These are phyloP conservation scores for Neogale vison DNA, from an alignment of 2,113 vertebrate genomes.

Conservation along the genomic window DNA sequence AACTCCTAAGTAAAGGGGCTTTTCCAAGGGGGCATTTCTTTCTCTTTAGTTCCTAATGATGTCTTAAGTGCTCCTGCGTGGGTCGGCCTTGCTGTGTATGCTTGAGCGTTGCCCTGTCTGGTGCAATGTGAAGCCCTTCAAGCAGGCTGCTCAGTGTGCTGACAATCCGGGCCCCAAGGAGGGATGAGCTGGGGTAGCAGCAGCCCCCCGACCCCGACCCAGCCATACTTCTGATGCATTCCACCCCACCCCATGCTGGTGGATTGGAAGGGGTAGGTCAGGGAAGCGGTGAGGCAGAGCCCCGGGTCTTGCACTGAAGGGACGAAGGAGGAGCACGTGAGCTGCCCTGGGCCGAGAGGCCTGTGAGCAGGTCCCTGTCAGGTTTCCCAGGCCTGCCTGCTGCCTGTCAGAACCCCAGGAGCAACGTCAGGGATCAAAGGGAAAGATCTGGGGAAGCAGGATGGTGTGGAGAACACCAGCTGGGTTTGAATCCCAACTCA, in stretches of 20 bases:
- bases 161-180: neutral
- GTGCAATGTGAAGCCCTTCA: neutral
- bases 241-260: neutral
- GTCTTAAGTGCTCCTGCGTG: neutral
- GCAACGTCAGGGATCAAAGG: neutral
- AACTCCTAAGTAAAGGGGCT: neutral
- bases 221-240: neutral
- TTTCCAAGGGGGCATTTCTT: neutral
- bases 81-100: neutral
- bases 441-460: neutral
- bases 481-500: neutral
- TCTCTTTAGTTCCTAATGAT: neutral
- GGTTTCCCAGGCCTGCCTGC: neutral
- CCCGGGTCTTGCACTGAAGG: neutral
- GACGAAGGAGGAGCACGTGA: neutral
- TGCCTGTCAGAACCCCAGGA: neutral
- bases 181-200: neutral
- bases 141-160: neutral
- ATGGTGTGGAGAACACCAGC: neutral
- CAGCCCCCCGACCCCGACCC: neutral
- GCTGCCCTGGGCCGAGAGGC: neutral
- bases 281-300: neutral
- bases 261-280: neutral
- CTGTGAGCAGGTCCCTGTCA: neutral
- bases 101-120: neutral